Evolutionary conservation across 1,140 invertebrate genomes (phyloP).

Genomic region (Drosophila nannoptera): DNA sequence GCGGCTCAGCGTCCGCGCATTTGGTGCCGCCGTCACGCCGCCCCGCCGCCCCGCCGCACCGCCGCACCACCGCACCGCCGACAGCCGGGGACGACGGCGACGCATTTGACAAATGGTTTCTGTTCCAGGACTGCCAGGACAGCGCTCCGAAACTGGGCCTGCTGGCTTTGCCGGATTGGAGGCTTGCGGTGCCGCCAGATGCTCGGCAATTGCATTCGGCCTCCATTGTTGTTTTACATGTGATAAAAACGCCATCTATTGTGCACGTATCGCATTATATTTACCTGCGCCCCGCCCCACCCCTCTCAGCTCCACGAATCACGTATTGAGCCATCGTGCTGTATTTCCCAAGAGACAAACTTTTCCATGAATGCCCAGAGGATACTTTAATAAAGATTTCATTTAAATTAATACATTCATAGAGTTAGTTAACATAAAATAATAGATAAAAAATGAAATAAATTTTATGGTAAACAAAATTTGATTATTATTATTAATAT

Average conservation of each 20-base stretch:
- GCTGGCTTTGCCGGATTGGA: constrained; percentile 46
- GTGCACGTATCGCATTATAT: constrained; percentile 56
- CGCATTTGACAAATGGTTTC: constrained; percentile 76
- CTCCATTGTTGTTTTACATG: constrained; percentile 61
- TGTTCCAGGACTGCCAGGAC: constrained; percentile 56
- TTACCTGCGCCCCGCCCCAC: constrained; percentile 48
- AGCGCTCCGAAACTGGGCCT: constrained; percentile 59
- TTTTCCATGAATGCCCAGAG: no score
- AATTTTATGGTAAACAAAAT: no score
- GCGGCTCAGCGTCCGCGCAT: constrained; percentile 70
- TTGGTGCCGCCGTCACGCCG: constrained; percentile 44
- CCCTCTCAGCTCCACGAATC: background rate
- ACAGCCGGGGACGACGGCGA: constrained; percentile 39
- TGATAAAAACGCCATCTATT: constrained; percentile 75
- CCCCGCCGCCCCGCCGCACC: constrained; percentile 6
- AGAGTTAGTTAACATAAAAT: no score
- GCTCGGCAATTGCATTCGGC: constrained; percentile 46
- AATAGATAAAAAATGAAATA: no score
- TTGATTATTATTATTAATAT: no score
- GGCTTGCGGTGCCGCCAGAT: constrained; percentile 46
- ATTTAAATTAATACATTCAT: no score
- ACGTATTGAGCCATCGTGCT: no score
- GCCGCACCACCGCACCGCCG: background rate
- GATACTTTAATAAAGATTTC: no score
- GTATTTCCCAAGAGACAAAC: no score